These are phyloP conservation scores for Enhydra lutris DNA, from an alignment of 2,113 vertebrate genomes.

Conservation along the genomic window DNA sequence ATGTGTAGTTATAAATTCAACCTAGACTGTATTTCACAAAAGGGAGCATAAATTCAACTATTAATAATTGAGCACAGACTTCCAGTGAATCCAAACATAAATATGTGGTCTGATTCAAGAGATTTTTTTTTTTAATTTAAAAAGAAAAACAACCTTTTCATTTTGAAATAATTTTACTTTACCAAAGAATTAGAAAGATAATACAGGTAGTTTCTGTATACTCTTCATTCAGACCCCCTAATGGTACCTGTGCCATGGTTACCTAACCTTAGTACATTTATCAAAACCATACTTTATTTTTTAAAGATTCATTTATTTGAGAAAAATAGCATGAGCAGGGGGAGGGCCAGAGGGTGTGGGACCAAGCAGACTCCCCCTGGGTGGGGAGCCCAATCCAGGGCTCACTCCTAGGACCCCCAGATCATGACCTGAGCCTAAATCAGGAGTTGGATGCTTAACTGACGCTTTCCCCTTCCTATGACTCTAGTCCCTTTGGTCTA, in stretches of 20 bases:
- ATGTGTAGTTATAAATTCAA: not conserved
- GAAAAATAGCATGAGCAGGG: not conserved
- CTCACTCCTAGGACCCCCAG: not conserved
- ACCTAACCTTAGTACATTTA: not conserved
- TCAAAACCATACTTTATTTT: not conserved
- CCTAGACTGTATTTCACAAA: not conserved
- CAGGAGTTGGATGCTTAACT: not conserved
- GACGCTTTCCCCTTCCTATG: too few species aligned
- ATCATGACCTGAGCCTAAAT: not conserved
- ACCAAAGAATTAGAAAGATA: not conserved
- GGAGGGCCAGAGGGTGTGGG: not conserved
- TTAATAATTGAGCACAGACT: not conserved
- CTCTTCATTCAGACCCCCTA: not conserved
- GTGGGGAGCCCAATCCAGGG: not conserved
- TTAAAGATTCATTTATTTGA: not conserved
- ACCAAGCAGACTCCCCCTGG: not conserved
- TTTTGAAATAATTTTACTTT: not conserved
- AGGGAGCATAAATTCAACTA: not conserved
- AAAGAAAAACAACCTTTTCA: not conserved
- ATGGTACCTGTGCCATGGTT: not conserved
- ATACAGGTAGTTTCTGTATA: not conserved
- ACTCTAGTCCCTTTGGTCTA: too few species aligned
- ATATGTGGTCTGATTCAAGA: not conserved
- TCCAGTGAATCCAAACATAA: not conserved
- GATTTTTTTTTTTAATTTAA: not conserved